Evolutionary conservation across 2,888 invertebrate genomes (phyloP).

Genomic region (Chrysodeixis includens): DNA sequence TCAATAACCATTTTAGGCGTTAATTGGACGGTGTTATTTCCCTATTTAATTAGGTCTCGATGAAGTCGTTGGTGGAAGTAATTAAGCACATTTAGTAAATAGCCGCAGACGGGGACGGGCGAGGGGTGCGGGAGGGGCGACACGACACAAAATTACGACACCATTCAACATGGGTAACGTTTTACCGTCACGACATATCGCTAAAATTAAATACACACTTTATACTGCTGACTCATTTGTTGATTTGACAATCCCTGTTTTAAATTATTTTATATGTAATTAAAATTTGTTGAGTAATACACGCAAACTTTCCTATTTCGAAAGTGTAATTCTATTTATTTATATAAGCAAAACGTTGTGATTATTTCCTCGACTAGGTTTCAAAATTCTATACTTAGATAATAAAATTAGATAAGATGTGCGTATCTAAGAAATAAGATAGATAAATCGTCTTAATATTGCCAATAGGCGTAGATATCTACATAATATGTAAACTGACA

Average conservation of each 20-base stretch:
- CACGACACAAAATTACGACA: slow-evolving; percentile 73
- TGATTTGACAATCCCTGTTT: slow-evolving; percentile 24
- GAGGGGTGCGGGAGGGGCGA: too few species aligned
- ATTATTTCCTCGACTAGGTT: slow-evolving; percentile 27
- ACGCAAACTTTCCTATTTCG: slow-evolving; percentile 20
- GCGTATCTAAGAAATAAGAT: slow-evolving; percentile 11
- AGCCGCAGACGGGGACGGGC: slow-evolving; percentile 73
- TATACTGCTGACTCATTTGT: slow-evolving; percentile 50
- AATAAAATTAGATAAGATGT: slow-evolving; percentile 11
- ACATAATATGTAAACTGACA: slow-evolving; percentile 1
- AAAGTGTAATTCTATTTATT: slow-evolving; percentile 25
- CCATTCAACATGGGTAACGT: slow-evolving; percentile 66
- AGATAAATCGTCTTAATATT: background rate
- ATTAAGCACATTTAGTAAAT: slow-evolving; percentile 77
- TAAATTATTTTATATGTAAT: slow-evolving; percentile 27
- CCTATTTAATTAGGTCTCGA: slow-evolving; percentile 61
- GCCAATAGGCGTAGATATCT: background rate
- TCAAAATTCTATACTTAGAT: slow-evolving; percentile 19
- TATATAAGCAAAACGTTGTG: slow-evolving; percentile 10
- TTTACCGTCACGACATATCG: slow-evolving; percentile 69
- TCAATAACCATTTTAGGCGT: slow-evolving; percentile 27
- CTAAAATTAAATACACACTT: slow-evolving; percentile 48
- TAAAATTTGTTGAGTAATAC: slow-evolving; percentile 26
- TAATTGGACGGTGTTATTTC: slow-evolving; percentile 43
- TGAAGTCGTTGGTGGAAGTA: slow-evolving; percentile 75